Conservation (phyloP, 1,140 invertebrate genomes). For the Antheraea mylitta region DNA sequence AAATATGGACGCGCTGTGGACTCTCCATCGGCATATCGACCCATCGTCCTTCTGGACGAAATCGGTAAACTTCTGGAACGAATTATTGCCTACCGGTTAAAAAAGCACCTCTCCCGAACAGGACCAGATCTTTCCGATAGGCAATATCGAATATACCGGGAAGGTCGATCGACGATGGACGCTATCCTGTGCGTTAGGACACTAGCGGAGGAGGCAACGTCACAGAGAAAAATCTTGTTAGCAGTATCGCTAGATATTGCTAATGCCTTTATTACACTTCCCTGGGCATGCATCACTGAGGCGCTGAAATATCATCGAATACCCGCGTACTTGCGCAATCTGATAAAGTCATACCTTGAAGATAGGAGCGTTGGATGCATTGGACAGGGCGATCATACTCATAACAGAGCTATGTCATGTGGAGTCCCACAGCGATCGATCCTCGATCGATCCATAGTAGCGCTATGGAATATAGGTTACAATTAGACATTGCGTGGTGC, state of each 20-base stretch:
- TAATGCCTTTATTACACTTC: not conserved
- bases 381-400: not conserved
- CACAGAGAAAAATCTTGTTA: not conserved
- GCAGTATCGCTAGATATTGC: not conserved
- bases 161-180: not conserved
- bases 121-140: not conserved
- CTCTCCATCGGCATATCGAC: too few relatives aligned
- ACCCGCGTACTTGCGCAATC: not conserved
- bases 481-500: too few relatives aligned
- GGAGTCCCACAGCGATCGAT: too few relatives aligned
- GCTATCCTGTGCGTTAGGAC: not conserved
- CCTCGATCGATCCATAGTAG: too few relatives aligned
- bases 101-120: too few relatives aligned
- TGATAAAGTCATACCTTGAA: not conserved
- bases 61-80: too few relatives aligned
- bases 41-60: too few relatives aligned
- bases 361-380: not conserved
- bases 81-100: too few relatives aligned
- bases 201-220: not conserved
- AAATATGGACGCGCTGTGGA: too few relatives aligned
- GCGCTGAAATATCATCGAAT: not conserved
- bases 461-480: too few relatives aligned
- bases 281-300: not conserved
- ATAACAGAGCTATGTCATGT: too few relatives aligned
- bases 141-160: not conserved